phyloP scores from a whole-genome alignment of 2,797 vertebrate species.

The Myripristis jacobus region DNA sequence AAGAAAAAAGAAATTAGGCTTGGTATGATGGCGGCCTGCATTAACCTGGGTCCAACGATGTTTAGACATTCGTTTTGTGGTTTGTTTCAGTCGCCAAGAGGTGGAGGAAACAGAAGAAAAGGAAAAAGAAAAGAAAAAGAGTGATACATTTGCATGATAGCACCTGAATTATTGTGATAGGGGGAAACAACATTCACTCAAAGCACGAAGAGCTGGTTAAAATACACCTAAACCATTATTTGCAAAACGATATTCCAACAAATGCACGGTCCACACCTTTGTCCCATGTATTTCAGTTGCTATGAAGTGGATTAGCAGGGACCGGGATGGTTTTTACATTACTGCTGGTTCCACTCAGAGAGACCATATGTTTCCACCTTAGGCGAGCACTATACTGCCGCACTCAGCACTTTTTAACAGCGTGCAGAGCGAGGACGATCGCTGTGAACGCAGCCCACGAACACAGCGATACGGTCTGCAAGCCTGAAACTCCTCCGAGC shows the following conservation, averaged over 20 bases:
- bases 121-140: too few species aligned
- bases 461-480: slow-evolving; percentile 50
- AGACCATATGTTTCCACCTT: slow-evolving; percentile 81
- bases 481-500: slow-evolving; percentile 34
- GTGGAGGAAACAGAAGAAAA: background rate
- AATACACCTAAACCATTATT: slow-evolving; percentile 37
- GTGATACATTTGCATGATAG: background rate
- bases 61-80: slow-evolving; percentile 15
- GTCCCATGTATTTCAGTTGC: slow-evolving; percentile 57
- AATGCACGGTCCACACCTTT: slow-evolving; percentile 31
- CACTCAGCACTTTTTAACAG: slow-evolving; percentile 75
- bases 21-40: background rate
- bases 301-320: slow-evolving; percentile 65
- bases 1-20: slow-evolving; percentile 25
- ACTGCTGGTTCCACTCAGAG: slow-evolving; percentile 77
- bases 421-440: slow-evolving; percentile 57
- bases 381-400: slow-evolving; percentile 65
- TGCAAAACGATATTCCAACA: slow-evolving; percentile 31
- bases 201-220: background rate
- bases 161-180: background rate
- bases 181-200: background rate
- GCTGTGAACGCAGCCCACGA: slow-evolving; percentile 47
- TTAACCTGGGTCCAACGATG: slow-evolving; percentile 21
- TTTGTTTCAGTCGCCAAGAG: slow-evolving; percentile 18
- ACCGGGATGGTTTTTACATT: slow-evolving; percentile 71